These are phyloP conservation scores for Halcyon malimbica DNA, from an alignment of 2,113 vertebrate genomes.

Conservation along the genomic window DNA sequence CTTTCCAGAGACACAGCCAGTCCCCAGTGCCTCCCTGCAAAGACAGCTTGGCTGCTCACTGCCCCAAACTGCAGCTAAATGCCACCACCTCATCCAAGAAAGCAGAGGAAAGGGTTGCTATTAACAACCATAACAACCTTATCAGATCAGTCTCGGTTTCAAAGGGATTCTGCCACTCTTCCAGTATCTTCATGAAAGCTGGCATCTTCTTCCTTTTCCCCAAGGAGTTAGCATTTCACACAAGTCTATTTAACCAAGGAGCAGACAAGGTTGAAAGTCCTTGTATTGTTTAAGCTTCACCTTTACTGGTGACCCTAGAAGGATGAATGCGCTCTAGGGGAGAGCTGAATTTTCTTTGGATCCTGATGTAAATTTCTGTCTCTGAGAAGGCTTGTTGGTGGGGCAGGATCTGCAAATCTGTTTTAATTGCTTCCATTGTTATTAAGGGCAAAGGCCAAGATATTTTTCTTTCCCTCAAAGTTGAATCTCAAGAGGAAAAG, in stretches of 20 bases:
- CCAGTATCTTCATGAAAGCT: neutral
- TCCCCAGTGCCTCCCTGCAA: neutral
- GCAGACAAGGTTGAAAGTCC: neutral
- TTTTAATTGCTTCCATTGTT: neutral
- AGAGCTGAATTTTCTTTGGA: neutral
- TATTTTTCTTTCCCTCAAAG: neutral
- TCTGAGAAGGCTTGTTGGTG: neutral
- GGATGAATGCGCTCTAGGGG: neutral
- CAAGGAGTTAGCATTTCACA: slow-evolving; percentile 17
- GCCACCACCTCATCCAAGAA: neutral
- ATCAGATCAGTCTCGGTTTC: slow-evolving; percentile 38
- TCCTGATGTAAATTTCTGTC: neutral
- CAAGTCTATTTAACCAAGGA: neutral
- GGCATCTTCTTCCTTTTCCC: slow-evolving; percentile 23
- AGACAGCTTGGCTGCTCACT: neutral
- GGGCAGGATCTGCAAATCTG: neutral
- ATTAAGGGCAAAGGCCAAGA: neutral
- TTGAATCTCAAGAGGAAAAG: neutral
- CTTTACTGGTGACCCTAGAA: neutral
- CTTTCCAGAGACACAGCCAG: neutral
- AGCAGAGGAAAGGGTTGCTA: neutral
- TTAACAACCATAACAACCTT: slow-evolving; percentile 18
- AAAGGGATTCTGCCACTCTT: slow-evolving; percentile 31
- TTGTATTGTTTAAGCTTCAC: neutral
- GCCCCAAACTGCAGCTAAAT: neutral